Evolutionary conservation across 2,888 invertebrate genomes (phyloP), one percentile per base, ranked within the genome.

Genomic region (Chouioia cunea): DNA sequence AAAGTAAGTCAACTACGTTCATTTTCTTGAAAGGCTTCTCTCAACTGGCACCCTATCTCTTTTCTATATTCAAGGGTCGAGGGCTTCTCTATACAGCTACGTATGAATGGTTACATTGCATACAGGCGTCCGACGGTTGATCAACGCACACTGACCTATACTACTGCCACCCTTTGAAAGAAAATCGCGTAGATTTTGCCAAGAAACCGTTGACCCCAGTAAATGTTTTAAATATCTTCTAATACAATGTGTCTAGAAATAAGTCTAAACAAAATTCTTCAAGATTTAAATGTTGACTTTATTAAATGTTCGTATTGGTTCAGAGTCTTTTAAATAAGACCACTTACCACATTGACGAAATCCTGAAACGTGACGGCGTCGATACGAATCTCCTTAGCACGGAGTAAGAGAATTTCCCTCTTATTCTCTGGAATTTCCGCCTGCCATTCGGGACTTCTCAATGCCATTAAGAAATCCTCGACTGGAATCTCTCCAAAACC

Each of bases 401-500:
- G 78, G 18, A 77, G 73, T 43, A 80, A 73, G 71, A 85, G 86
- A 78, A 91, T 90, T 85, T 93, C 93, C 77, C 91, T 89, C 86
- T 93, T 93, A 81, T 92, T 92, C 73, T 90, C 88, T 78, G 92
- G 91, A 83, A 94, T 91, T 86, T 92, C 92, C 76, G 91, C 88
- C 82, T 89, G 89, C 87, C 94, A 93, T 82, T 94, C 93, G n/a
- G 91, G 89, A 76, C 92, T 91, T 80, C 90, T 90, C 78, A 96
- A 88, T 18, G 93, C 94, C 78, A 90, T 88, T 77, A 94, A 83
- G 85, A 96, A 94, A 83, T 96, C 95, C 63, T 92, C 90, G 89
- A 95, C 93, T 54, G 93, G 93, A 80, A 96, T 96, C 88, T 96
- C 96, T 12, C 96, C 96, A 82, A 96, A 96, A 52, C 96, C 96